Evolutionary conservation across 2,113 vertebrate genomes (phyloP).

Genomic region (Xiphophorus maculatus): DNA sequence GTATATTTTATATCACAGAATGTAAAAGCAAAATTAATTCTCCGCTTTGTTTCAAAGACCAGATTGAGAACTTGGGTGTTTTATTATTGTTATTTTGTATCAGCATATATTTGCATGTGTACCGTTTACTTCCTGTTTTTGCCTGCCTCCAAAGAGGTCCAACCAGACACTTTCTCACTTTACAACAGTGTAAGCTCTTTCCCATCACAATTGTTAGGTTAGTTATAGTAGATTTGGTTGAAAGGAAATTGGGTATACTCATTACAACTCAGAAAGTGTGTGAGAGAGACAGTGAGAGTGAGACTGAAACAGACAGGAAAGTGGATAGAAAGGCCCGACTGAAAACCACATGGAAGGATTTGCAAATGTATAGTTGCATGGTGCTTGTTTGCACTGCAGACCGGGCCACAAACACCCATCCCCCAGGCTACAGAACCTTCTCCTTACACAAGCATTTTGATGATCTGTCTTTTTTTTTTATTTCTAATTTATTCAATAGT

Average conservation of each 20-base stretch:
- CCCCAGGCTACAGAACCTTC: neutral
- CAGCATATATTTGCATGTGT: slow-evolving; percentile 55
- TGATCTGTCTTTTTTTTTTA: neutral
- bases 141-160: slow-evolving; percentile 62
- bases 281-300: slow-evolving; percentile 18
- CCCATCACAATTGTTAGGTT: neutral
- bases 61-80: neutral
- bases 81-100: slow-evolving; percentile 7
- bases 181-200: slow-evolving; percentile 20
- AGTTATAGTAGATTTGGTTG: neutral
- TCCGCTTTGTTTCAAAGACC: neutral
- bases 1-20: neutral
- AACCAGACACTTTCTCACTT: slow-evolving; percentile 78
- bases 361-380: slow-evolving; percentile 50
- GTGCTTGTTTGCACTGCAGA: slow-evolving; percentile 47
- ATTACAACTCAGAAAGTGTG: slow-evolving; percentile 1
- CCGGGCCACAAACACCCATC: slow-evolving; percentile 41
- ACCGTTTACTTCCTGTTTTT: slow-evolving; percentile 82
- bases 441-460: neutral
- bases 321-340: slow-evolving; percentile 45
- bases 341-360: slow-evolving; percentile 51
- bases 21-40: neutral
- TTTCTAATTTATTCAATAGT: neutral
- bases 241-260: neutral
- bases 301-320: slow-evolving; percentile 41